Conservation (phyloP, 2,797 vertebrate species). For the Xiphophorus birchmanni region DNA sequence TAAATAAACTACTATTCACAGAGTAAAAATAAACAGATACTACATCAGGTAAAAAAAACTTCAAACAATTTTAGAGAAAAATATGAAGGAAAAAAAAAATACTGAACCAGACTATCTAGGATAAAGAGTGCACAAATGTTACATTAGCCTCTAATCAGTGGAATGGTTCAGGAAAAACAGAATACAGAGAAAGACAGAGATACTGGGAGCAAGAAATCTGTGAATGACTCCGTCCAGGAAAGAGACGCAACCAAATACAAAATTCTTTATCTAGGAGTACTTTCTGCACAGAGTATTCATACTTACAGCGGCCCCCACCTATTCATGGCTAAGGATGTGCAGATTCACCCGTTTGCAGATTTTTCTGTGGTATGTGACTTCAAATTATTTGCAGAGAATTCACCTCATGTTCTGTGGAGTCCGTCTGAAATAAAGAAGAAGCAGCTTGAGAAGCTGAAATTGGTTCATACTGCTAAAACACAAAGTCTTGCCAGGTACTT, state of each 20-base stretch:
- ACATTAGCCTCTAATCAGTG: neutral
- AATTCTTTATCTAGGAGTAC: neutral
- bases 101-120: neutral
- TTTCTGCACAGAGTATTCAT: neutral
- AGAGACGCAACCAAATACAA: neutral
- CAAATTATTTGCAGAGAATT: neutral
- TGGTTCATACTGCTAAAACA: too few relatives aligned
- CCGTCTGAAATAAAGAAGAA: neutral
- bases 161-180: neutral
- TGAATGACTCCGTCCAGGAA: neutral
- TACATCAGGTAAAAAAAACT: neutral
- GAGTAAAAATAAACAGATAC: neutral
- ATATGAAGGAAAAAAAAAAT: neutral
- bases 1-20: neutral
- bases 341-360: neutral
- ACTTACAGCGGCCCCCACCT: neutral
- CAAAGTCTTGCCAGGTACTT: too few relatives aligned
- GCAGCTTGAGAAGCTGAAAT: neutral
- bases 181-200: neutral
- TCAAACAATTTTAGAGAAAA: neutral
- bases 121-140: neutral
- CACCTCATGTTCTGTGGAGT: neutral
- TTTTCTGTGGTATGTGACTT: neutral
- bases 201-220: neutral
- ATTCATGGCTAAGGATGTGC: too few relatives aligned